A percentile compares a stretch with the other conserved stretches of the same genome.
phyloP scores from a whole-genome alignment of 1,140 invertebrate species.

The Hestina assimilis region DNA sequence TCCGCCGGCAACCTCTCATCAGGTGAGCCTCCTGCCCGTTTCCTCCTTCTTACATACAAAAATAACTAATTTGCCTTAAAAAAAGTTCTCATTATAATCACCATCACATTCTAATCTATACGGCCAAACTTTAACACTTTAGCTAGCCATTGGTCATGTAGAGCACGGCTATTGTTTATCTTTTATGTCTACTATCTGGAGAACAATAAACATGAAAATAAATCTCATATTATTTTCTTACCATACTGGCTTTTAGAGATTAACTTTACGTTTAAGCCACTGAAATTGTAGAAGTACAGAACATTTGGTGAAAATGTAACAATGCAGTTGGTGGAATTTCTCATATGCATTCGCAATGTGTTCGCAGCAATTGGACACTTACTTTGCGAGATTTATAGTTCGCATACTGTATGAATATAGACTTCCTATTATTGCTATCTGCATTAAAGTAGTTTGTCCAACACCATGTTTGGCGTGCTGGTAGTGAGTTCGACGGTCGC shows the following conservation, averaged over 20 bases:
- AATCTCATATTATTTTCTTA: neutral
- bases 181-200: too few species aligned
- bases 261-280: neutral
- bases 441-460: neutral
- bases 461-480: neutral
- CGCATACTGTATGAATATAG: conserved; percentile 3
- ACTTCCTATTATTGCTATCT: neutral
- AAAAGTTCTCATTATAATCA: too few species aligned
- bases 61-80: too few species aligned
- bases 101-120: too few species aligned
- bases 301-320: conserved; percentile 19
- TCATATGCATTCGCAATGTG: conserved; percentile 13
- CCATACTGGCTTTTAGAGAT: neutral
- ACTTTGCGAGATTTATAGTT: conserved; percentile 9
- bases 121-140: too few species aligned
- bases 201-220: neutral
- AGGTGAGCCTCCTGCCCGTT: too few species aligned
- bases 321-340: conserved; percentile 17
- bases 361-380: conserved; percentile 18
- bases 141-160: too few species aligned
- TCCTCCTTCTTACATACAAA: too few species aligned
- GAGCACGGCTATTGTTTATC: too few species aligned
- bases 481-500: too few species aligned
- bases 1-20: too few species aligned
- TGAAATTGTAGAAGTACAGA: conserved; percentile 15